Conservation (phyloP, 2,888 invertebrate species). For the Watsonalla cultraria region DNA sequence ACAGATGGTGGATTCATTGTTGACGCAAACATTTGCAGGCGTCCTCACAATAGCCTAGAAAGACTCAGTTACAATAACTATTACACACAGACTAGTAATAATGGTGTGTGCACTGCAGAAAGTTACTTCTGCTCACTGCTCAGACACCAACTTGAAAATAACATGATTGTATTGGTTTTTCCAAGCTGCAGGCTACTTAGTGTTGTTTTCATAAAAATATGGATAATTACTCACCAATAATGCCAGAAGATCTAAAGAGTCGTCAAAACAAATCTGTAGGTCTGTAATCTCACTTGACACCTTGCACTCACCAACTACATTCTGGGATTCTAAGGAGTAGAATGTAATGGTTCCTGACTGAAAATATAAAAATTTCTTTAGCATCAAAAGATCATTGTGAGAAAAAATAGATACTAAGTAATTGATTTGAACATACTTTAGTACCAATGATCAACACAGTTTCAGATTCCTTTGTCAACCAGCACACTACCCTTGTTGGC, state of each 20-base stretch:
- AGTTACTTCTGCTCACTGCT: too few relatives aligned
- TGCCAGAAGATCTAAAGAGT: constrained; percentile 79
- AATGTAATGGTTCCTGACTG: constrained; percentile 81
- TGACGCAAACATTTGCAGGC: too few relatives aligned
- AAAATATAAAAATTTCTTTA: constrained; percentile 19
- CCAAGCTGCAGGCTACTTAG: too few relatives aligned
- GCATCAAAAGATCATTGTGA: neutral
- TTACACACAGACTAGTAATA: too few relatives aligned
- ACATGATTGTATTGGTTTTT: too few relatives aligned
- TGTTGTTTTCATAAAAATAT: neutral
- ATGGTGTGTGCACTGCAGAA: too few relatives aligned
- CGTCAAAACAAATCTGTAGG: constrained; percentile 85
- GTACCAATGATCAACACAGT: constrained; percentile 85
- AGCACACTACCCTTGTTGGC: constrained; percentile 85
- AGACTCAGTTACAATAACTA: too few relatives aligned
- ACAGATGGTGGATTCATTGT: too few relatives aligned
- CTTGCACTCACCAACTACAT: constrained; percentile 82
- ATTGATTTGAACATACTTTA: constrained; percentile 54
- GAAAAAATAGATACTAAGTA: neutral
- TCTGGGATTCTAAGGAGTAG: constrained; percentile 84
- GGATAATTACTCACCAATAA: constrained; percentile 51
- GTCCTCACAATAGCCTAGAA: too few relatives aligned
- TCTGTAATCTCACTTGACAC: constrained; percentile 81
- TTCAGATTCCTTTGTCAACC: constrained; percentile 86
- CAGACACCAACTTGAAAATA: too few relatives aligned